A percentile compares a stretch with the other conserved stretches of the same genome.
phyloP scores from a whole-genome alignment of 2,888 invertebrate species.

The Tetramorium bicarinatum region DNA sequence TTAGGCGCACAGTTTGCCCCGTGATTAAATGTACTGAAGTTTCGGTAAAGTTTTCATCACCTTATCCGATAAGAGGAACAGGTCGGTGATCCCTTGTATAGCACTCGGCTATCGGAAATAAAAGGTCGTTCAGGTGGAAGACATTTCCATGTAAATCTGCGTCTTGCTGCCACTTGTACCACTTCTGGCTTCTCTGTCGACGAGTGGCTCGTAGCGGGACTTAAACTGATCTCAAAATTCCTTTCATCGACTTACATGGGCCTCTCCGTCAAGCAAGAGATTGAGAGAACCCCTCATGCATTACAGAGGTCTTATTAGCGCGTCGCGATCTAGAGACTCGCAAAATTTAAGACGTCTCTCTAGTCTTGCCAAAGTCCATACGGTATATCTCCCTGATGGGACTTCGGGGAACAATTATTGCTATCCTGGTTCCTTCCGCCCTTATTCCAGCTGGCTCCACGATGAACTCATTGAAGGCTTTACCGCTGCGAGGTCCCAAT shows the following conservation, averaged over 20 bases:
- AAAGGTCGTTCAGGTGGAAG: conserved; percentile 3
- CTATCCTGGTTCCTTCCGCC: conserved; percentile 57
- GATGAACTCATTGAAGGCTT: conserved; percentile 73
- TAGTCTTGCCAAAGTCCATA: conserved; percentile 71
- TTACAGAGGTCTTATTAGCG: conserved; percentile 70
- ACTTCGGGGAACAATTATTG: conserved; percentile 83
- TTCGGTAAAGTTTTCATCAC: background rate
- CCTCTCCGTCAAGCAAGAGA: conserved; percentile 44
- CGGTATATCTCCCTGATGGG: conserved; percentile 81
- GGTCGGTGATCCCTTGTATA: background rate
- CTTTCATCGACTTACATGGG: conserved; percentile 32
- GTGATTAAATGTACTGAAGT: background rate
- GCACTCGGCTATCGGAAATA: background rate
- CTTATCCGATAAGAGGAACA: conserved; percentile 6
- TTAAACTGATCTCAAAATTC: conserved; percentile 33
- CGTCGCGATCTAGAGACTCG: conserved; percentile 44
- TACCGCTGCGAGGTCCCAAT: conserved; percentile 72
- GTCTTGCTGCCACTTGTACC: conserved; percentile 9
- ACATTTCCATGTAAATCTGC: conserved; percentile 7
- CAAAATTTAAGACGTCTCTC: conserved; percentile 63
- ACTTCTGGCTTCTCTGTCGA: conserved; percentile 23
- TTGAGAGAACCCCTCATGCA: conserved; percentile 54
- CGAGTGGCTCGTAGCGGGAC: conserved; percentile 8
- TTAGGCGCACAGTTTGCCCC: background rate
- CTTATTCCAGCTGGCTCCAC: conserved; percentile 65